Evolutionary conservation across 2,113 vertebrate species (phyloP).

Genomic region (Seriola rivoliana): DNA sequence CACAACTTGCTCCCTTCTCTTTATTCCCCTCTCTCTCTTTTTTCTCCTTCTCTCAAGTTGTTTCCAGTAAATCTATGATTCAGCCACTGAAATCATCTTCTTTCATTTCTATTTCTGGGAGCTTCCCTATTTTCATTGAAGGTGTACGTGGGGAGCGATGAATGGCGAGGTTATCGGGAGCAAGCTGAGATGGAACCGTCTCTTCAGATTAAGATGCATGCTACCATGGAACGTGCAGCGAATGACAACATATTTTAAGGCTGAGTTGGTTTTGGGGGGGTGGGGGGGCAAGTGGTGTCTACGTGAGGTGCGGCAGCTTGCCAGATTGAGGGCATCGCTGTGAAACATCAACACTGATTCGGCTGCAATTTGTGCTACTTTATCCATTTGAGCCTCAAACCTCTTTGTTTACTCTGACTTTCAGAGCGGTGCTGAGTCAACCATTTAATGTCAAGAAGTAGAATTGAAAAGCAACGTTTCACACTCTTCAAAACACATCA

Average conservation of each 20-base stretch:
- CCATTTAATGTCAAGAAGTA: slow-evolving; percentile 53
- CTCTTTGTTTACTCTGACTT: slow-evolving; percentile 49
- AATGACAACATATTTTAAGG: slow-evolving; percentile 61
- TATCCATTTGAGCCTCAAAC: slow-evolving; percentile 45
- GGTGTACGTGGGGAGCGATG: slow-evolving; percentile 42
- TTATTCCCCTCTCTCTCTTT: slow-evolving; percentile 29
- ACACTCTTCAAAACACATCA: slow-evolving; percentile 22
- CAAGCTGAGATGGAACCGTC: slow-evolving; percentile 73
- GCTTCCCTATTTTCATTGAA: slow-evolving; percentile 60
- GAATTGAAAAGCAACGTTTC: slow-evolving; percentile 45
- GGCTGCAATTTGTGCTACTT: slow-evolving; percentile 36
- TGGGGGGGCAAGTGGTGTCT: neutral
- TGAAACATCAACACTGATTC: slow-evolving; percentile 60
- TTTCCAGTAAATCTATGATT: slow-evolving; percentile 56
- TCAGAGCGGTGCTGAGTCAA: slow-evolving; percentile 43
- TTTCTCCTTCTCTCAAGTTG: slow-evolving; percentile 44
- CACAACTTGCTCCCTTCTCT: slow-evolving; percentile 36
- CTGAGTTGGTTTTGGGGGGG: slow-evolving; percentile 6
- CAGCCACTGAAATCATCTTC: slow-evolving; percentile 61
- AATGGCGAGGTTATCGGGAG: slow-evolving; percentile 70
- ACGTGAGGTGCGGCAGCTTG: slow-evolving; percentile 15
- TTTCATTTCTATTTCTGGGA: slow-evolving; percentile 70
- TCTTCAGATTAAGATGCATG: slow-evolving; percentile 77
- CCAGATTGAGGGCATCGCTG: slow-evolving; percentile 49
- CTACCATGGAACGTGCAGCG: slow-evolving; percentile 45